Conservation (phyloP, 2,797 vertebrate species). For the Monodelphis domestica region DNA sequence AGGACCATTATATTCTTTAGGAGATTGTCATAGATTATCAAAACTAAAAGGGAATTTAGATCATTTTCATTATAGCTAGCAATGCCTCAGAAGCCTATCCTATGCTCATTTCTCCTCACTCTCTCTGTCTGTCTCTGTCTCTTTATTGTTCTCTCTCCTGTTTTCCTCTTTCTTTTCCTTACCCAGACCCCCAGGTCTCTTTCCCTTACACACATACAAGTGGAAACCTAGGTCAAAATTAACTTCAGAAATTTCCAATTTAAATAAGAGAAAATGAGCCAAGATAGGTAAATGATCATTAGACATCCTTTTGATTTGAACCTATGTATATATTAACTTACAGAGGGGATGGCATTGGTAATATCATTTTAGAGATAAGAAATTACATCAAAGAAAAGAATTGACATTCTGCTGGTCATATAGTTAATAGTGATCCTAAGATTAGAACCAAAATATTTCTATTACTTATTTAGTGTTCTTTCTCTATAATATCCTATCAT, state of each 20-base stretch:
- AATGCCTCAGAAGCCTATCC: neutral
- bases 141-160: neutral
- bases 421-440: neutral
- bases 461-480: neutral
- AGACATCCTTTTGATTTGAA: neutral
- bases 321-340: neutral
- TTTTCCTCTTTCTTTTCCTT: neutral
- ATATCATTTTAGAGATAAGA: neutral
- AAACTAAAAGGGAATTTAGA: neutral
- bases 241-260: neutral
- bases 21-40: neutral
- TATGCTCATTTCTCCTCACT: no score
- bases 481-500: neutral
- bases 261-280: neutral
- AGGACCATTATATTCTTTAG: neutral
- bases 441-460: neutral
- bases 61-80: neutral
- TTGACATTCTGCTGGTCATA: neutral
- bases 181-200: no score
- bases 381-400: neutral
- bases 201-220: neutral
- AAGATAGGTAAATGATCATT: neutral
- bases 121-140: neutral
- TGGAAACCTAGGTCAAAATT: neutral
- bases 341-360: neutral